Base-by-base conservation (phyloP, 2,888 invertebrate genomes). In the Drosophila affinis region DNA sequence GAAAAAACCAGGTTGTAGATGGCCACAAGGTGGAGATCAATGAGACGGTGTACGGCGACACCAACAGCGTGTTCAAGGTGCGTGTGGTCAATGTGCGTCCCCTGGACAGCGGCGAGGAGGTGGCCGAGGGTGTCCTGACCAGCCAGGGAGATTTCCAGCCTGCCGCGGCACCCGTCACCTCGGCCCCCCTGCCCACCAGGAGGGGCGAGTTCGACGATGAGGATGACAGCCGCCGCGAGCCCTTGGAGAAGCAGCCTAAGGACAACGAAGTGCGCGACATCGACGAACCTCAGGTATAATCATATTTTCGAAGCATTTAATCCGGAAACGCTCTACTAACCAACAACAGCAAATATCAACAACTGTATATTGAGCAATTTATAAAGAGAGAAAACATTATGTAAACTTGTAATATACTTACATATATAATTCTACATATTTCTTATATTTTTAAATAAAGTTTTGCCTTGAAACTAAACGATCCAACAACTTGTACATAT, bases 11-110 rank as follows among this genome's bases (percentile, higher is more conserved):
- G 94, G 79, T 93, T 62, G 93, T 94, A 80, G 91, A 93, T 81
- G 93, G 93, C 34, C 93, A 94, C 81, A 91, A 93, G 58, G 92
- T 94, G 68, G 94, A 93, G 75, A 91, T 94, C 63, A 94, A 94
- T 81, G 93, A 94, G 81, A 94, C 94, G 7, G 92, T 93, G n/a
- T 93, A 93, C 80, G 91, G 92, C n/a, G 91, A 92, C 74, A 86
- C 89, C 3, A 89, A 89, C 55, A 88, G 87, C 45, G 62, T 93
- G 47, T 91, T 93, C 88, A 93, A 93, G 78, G 91, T 94, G 58
- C 93, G 93, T 62, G 84, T 93, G 9, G 91, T 94, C 24, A 93
- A 93, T 74, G 92, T 94, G 24, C 93, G 93, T 67, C 94, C 94
- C 9, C 61, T 92, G 68, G 91, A 91, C 21, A 90, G 89, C 14